A percentile compares a stretch with the other conserved stretches of the same genome.
phyloP scores from a whole-genome alignment of 2,888 invertebrate genomes.

The Drosophila kanekoi region DNA sequence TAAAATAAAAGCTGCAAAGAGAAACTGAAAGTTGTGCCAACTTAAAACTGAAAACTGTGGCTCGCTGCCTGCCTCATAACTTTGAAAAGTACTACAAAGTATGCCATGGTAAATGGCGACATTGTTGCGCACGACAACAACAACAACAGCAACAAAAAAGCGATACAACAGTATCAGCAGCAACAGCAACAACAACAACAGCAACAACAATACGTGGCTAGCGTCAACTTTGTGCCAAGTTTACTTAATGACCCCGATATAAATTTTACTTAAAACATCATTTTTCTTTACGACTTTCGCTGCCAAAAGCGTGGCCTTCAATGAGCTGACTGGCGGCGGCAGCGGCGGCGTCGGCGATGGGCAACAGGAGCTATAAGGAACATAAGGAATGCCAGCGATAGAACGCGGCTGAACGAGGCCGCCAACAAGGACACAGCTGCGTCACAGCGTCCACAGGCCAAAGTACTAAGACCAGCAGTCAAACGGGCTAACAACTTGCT shows the following conservation, averaged over 20 bases:
- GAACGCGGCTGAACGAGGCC: conserved; percentile 24
- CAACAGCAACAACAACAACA: conserved; percentile 10
- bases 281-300: conserved; percentile 78
- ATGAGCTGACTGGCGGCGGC: conserved; percentile 11
- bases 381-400: conserved; percentile 25
- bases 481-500: conserved; percentile 26
- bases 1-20: conserved; percentile 8
- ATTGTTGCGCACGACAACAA: conserved; percentile 64
- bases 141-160: conserved; percentile 25
- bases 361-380: conserved; percentile 37
- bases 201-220: conserved; percentile 37
- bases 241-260: conserved; percentile 80
- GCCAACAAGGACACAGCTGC: conserved; percentile 46
- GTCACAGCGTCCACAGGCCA: conserved; percentile 22
- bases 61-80: conserved; percentile 52
- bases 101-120: conserved; percentile 74
- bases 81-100: conserved; percentile 71
- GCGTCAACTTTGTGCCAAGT: conserved; percentile 78
- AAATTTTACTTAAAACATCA: conserved; percentile 79
- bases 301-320: conserved; percentile 64
- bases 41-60: conserved; percentile 5
- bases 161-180: conserved; percentile 7
- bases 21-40: conserved; percentile 11
- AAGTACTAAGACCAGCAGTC: conserved; percentile 6
- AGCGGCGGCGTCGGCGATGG: not conserved